These are phyloP conservation scores for Ophonus ardosiacus DNA, from an alignment of 2,888 invertebrate genomes.

Conservation along the genomic window DNA sequence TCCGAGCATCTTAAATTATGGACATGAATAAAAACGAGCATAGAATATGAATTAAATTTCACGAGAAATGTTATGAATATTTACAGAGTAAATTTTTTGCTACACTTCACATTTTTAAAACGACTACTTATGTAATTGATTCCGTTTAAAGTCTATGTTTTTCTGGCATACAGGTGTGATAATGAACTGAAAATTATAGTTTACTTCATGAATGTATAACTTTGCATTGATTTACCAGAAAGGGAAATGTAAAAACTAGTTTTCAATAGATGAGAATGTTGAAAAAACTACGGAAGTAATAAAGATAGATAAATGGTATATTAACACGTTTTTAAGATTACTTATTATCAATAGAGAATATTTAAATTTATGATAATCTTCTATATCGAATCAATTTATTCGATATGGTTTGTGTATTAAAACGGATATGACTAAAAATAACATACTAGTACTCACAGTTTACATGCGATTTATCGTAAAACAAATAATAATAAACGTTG, in stretches of 20 bases:
- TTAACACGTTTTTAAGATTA: neutral
- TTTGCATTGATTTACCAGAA: constrained; percentile 5
- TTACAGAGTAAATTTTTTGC: neutral
- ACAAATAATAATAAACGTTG: neutral
- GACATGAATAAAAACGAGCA: constrained; percentile 13
- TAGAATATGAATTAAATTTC: constrained; percentile 13
- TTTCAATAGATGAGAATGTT: neutral
- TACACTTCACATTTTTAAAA: neutral
- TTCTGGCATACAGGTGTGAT: neutral
- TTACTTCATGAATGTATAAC: constrained; percentile 1
- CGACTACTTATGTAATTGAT: neutral
- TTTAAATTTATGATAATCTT: neutral
- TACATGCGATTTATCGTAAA: neutral
- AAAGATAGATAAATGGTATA: constrained; percentile 1
- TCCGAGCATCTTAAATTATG: neutral
- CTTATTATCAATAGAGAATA: constrained; percentile 1
- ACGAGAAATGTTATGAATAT: constrained; percentile 7
- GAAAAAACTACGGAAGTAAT: constrained; percentile 3
- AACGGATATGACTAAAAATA: neutral
- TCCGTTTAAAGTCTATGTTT: constrained; percentile 7
- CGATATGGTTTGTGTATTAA: neutral
- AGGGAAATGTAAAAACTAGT: constrained; percentile 18
- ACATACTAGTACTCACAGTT: neutral
- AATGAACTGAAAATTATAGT: constrained; percentile 17
- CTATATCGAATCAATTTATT: neutral